Conservation (phyloP, 1,140 invertebrate genomes). For the Lordiphosa clarofinis region DNA sequence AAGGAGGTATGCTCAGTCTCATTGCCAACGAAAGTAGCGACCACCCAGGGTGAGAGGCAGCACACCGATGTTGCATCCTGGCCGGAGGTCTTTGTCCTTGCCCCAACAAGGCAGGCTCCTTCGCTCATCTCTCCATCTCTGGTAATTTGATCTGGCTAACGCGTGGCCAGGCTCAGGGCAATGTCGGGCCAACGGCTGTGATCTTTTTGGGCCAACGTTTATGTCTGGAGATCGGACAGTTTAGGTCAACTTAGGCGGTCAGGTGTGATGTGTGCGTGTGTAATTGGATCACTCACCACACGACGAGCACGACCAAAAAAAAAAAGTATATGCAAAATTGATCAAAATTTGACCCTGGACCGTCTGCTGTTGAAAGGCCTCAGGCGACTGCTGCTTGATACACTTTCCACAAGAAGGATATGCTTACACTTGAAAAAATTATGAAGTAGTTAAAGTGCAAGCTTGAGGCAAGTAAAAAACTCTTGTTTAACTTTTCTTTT, state of each 20-base stretch:
- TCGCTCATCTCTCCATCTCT: not conserved
- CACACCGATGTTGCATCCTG: conserved; percentile 37
- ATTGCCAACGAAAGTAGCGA: conserved; percentile 45
- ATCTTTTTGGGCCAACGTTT: conserved; percentile 45
- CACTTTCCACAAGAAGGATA: not conserved
- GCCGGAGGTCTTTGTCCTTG: conserved; percentile 42
- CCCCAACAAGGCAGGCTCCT: conserved; percentile 18
- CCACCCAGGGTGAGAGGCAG: conserved; percentile 39
- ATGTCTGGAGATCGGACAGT: no score
- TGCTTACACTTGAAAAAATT: no score
- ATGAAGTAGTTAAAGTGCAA: no score
- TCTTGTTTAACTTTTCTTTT: not conserved
- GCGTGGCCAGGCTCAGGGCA: conserved; percentile 47
- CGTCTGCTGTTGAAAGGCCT: conserved; percentile 39
- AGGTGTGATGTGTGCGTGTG: conserved; percentile 66
- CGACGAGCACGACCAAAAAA: not conserved
- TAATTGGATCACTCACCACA: not conserved
- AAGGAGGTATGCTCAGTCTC: no score
- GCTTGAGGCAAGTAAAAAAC: no score
- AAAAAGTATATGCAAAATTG: conserved; percentile 50
- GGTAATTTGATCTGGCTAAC: conserved; percentile 51
- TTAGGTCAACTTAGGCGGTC: conserved; percentile 32
- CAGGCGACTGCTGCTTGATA: conserved; percentile 12
- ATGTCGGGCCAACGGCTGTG: conserved; percentile 49
- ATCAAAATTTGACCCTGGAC: conserved; percentile 46